Conservation (phyloP, 1,140 invertebrate species). For the Pseudomyrmex pallidus region DNA sequence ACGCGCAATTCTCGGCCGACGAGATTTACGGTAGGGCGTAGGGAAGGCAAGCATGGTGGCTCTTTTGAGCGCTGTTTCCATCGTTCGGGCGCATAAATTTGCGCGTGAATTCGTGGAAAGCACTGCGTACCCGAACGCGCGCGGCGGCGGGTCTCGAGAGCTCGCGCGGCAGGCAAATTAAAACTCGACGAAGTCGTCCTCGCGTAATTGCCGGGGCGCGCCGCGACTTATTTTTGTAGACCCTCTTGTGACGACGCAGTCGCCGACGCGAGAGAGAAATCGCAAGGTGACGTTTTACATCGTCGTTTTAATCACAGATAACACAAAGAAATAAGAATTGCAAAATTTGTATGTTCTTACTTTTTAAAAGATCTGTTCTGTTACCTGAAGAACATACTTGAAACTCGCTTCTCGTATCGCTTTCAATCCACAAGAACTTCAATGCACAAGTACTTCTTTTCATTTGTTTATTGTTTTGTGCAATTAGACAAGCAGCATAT, state of each 20-base stretch:
- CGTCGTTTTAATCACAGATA: conserved; percentile 40
- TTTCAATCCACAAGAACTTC: no score
- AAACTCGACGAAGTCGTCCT: conserved; percentile 72
- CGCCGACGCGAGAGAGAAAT: conserved; percentile 51
- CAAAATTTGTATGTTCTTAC: background rate
- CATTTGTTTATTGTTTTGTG: background rate
- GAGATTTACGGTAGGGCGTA: conserved; percentile 61
- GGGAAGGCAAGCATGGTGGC: conserved; percentile 53
- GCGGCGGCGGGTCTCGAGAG: conserved; percentile 40
- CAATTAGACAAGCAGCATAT: background rate
- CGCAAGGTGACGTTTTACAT: conserved; percentile 40
- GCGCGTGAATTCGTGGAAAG: conserved; percentile 67
- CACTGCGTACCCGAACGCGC: conserved; percentile 16
- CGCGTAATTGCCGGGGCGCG: conserved; percentile 69
- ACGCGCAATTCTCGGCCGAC: conserved; percentile 38
- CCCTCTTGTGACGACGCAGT: conserved; percentile 50
- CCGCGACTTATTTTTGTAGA: conserved; percentile 71
- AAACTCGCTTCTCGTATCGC: background rate
- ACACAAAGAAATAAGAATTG: background rate
- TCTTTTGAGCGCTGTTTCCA: conserved; percentile 58
- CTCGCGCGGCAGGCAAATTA: conserved; percentile 64
- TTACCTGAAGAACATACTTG: background rate
- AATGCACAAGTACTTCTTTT: background rate
- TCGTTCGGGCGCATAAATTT: conserved; percentile 70
- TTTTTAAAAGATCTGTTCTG: no score